Evolutionary conservation across 2,797 vertebrate species (phyloP).

Genomic region (Phalloptychus januarius): DNA sequence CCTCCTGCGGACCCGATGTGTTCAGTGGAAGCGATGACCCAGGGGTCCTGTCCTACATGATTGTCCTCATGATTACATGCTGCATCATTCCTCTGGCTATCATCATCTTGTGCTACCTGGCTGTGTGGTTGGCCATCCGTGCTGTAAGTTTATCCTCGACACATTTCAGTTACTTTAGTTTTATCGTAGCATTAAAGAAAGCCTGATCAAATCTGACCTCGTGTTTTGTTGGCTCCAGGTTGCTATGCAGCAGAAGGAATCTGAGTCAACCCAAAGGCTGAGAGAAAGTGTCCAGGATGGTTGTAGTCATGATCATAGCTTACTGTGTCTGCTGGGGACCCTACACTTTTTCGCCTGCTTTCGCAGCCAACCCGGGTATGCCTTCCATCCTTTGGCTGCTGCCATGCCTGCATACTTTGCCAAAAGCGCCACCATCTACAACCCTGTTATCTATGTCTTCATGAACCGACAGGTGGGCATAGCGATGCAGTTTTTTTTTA

Average conservation of each 20-base stretch:
- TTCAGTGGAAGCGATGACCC: conserved; percentile 88
- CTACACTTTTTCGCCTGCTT: conserved; percentile 88
- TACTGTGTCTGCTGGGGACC: conserved; percentile 89
- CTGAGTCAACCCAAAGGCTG: conserved; percentile 90
- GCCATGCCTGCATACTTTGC: conserved; percentile 89
- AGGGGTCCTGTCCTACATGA: conserved; percentile 87
- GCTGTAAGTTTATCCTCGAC: conserved; percentile 71
- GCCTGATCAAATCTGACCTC: conserved; percentile 6
- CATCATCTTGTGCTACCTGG: conserved; percentile 89
- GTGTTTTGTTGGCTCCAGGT: conserved; percentile 76
- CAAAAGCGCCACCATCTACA: conserved; percentile 93
- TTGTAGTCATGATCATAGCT: conserved; percentile 86
- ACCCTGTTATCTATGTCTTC: conserved; percentile 91
- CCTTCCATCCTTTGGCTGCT: conserved; percentile 88
- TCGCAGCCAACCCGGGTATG: conserved; percentile 84
- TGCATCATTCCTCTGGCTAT: conserved; percentile 82
- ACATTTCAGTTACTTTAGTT: neutral
- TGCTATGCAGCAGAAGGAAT: conserved; percentile 90
- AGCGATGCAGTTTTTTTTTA: neutral
- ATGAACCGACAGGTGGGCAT: conserved; percentile 88
- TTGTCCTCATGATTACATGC: conserved; percentile 86
- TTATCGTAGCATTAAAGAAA: neutral
- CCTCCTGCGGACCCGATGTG: conserved; percentile 91
- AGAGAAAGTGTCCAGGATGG: conserved; percentile 90
- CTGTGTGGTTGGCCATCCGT: conserved; percentile 88